Percentiles rank a stretch among this genome's conserved stretches.
These are phyloP conservation scores for Tenthredo mesomela DNA, from an alignment of 2,888 invertebrate species.

Conservation along the genomic window DNA sequence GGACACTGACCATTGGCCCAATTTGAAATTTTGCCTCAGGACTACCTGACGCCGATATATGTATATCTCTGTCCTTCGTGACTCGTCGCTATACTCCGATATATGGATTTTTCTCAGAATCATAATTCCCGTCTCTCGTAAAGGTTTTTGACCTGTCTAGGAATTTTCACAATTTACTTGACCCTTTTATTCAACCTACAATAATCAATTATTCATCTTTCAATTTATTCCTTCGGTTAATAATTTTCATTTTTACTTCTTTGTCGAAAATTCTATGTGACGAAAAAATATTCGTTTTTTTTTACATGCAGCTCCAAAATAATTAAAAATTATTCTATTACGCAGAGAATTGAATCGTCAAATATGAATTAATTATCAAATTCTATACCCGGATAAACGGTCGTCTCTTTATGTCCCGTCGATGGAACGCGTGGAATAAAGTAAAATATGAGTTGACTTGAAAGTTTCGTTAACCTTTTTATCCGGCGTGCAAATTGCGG, in stretches of 20 bases:
- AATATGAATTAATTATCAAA: not conserved
- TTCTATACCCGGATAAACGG: not conserved
- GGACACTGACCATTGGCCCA: constrained; percentile 51
- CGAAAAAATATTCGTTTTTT: not conserved
- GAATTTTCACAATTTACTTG: not conserved
- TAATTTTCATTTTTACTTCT: not conserved
- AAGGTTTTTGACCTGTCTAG: constrained; percentile 50
- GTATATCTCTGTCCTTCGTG: constrained; percentile 45
- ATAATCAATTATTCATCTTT: not conserved
- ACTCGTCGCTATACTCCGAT: not conserved
- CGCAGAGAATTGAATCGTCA: not conserved
- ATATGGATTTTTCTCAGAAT: constrained; percentile 31
- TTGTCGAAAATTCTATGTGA: not conserved
- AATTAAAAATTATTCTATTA: not conserved
- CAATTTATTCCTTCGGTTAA: not conserved
- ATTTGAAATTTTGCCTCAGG: constrained; percentile 48
- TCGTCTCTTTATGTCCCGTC: not conserved
- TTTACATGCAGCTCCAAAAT: not conserved
- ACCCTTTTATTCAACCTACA: not conserved
- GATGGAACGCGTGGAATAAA: not conserved
- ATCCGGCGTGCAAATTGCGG: constrained; percentile 15
- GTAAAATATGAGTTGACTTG: not conserved
- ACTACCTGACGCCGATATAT: constrained; percentile 36
- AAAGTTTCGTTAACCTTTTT: constrained; percentile 8
- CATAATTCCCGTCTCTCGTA: constrained; percentile 8